Evolutionary conservation across 1,140 invertebrate genomes (phyloP).

Genomic region (Drosophila repleta): DNA sequence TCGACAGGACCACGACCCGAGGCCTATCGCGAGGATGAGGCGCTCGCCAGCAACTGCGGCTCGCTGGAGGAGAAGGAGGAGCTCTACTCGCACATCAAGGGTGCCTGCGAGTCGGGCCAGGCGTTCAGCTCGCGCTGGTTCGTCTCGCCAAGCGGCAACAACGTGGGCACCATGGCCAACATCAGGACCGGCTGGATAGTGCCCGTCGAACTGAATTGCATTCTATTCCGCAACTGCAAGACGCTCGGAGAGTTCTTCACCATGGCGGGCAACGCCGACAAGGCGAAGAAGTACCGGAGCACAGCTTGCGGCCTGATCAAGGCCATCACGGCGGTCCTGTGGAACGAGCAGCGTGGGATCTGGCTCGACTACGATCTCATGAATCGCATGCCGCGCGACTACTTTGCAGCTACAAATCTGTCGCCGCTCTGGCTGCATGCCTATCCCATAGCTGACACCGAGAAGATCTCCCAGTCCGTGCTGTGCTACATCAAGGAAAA

Average conservation of each 20-base stretch:
- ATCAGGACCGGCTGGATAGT: slow-evolving; percentile 91
- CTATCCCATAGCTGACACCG: slow-evolving; percentile 86
- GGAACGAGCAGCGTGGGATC: slow-evolving; percentile 92
- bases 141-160: slow-evolving; percentile 86
- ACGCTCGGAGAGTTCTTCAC: slow-evolving; percentile 90
- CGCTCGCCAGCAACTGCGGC: slow-evolving; percentile 85
- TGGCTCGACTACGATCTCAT: slow-evolving; percentile 95
- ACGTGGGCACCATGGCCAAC: slow-evolving; percentile 90
- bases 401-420: slow-evolving; percentile 94
- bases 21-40: slow-evolving; percentile 91
- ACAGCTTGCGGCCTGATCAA: slow-evolving; percentile 87
- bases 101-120: slow-evolving; percentile 96
- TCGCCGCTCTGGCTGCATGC: slow-evolving; percentile 93
- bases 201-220: slow-evolving; percentile 95
- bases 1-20: slow-evolving; percentile 93
- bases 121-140: slow-evolving; percentile 97
- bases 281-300: slow-evolving; percentile 87
- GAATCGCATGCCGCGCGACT: slow-evolving; percentile 89
- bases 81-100: slow-evolving; percentile 92
- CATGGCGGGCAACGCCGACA: slow-evolving; percentile 86
- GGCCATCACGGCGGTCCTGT: slow-evolving; percentile 87
- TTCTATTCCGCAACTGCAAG: slow-evolving; percentile 92
- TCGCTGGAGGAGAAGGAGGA: slow-evolving; percentile 88
- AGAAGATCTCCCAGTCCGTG: slow-evolving; percentile 88
- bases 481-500: slow-evolving; percentile 90